Percentiles rank a stretch among this genome's conserved stretches.
phyloP scores from a whole-genome alignment of 92 coral and sea anemone genomes.

The Heteractis magnifica region DNA sequence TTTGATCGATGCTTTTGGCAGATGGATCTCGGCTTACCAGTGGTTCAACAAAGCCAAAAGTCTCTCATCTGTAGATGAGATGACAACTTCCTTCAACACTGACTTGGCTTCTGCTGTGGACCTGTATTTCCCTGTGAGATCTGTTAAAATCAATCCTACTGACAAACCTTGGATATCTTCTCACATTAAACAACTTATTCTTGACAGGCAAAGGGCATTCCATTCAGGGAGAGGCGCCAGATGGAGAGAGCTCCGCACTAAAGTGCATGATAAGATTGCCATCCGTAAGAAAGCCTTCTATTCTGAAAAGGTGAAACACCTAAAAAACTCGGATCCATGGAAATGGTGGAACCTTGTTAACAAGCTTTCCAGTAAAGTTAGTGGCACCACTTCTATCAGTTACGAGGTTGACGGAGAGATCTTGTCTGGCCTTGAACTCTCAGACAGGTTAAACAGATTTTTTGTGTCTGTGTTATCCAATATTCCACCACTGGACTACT shows the following conservation, averaged over 20 bases:
- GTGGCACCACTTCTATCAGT: background rate
- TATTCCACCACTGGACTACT: background rate
- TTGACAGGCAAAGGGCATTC: conserved; percentile 13
- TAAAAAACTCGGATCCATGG: background rate
- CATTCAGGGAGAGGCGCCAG: conserved; percentile 28
- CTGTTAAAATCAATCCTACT: too few species aligned
- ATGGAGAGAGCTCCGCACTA: conserved; percentile 33
- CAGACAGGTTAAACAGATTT: conserved; percentile 24
- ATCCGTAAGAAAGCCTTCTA: conserved; percentile 37
- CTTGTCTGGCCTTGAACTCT: conserved; percentile 35
- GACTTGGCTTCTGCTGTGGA: too few species aligned
- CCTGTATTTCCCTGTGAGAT: too few species aligned
- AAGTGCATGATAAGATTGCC: conserved; percentile 42
- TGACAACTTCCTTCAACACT: too few species aligned
- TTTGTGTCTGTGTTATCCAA: background rate
- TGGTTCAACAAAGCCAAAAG: too few species aligned
- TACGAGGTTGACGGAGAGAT: conserved; percentile 19
- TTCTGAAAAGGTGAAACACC: conserved; percentile 21
- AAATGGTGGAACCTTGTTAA: conserved; percentile 40
- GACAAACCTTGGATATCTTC: too few species aligned
- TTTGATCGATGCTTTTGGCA: too few species aligned
- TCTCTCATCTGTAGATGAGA: too few species aligned
- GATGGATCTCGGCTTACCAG: too few species aligned
- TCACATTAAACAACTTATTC: too few species aligned
- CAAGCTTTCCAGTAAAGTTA: conserved; percentile 28